These are phyloP conservation scores for Microctonus hyperodae DNA, from an alignment of 2,888 invertebrate genomes.

Conservation along the genomic window DNA sequence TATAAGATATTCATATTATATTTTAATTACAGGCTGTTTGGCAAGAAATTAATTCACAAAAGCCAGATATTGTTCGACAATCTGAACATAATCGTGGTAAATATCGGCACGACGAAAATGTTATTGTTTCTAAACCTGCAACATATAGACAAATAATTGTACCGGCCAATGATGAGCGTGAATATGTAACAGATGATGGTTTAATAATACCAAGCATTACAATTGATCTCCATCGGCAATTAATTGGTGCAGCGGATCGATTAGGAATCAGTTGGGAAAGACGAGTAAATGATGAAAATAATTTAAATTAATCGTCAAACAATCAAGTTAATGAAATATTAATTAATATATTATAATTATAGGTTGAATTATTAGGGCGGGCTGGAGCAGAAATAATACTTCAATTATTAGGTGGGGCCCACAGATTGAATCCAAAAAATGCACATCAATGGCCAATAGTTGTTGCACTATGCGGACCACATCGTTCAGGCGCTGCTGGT, in stretches of 20 bases:
- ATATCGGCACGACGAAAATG: conserved; percentile 87
- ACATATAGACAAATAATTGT: conserved; percentile 75
- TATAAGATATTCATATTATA: not conserved
- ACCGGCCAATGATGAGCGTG: conserved; percentile 69
- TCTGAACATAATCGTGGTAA: conserved; percentile 64
- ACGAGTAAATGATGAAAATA: conserved; percentile 46
- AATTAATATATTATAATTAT: conserved; percentile 39
- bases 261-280: conserved; percentile 73
- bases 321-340: not conserved
- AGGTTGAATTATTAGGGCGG: conserved; percentile 80
- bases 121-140: conserved; percentile 73
- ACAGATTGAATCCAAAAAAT: conserved; percentile 84
- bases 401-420: conserved; percentile 83
- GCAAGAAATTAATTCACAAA: conserved; percentile 75
- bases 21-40: conserved; percentile 70
- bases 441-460: conserved; percentile 88
- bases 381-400: conserved; percentile 86
- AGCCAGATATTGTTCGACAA: conserved; percentile 70
- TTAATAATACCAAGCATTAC: conserved; percentile 80
- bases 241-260: conserved; percentile 75
- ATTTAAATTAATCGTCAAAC: not conserved
- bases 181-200: conserved; percentile 84
- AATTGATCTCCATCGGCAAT: conserved; percentile 70
- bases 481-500: conserved; percentile 74
- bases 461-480: conserved; percentile 76